A percentile compares a stretch with the other conserved stretches of the same genome.
These are phyloP conservation scores for Guaruba guarouba DNA, from an alignment of 2,113 vertebrate species.

Conservation along the genomic window DNA sequence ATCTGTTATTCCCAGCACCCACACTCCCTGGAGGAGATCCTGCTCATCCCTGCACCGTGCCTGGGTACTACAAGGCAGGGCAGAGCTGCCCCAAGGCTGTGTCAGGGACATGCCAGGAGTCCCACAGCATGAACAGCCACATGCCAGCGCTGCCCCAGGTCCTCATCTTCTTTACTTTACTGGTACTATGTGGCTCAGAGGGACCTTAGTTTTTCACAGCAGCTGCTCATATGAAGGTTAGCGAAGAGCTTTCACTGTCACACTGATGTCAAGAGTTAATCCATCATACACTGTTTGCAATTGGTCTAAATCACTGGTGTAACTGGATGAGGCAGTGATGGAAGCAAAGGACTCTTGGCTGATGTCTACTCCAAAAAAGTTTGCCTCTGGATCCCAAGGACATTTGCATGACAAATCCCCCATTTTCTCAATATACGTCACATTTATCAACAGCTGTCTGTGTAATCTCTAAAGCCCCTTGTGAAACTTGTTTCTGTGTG, in stretches of 20 bases:
- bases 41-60: neutral
- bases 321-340: neutral
- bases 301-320: neutral
- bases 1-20: neutral
- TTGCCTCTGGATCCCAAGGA: neutral
- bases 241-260: neutral
- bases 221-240: neutral
- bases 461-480: neutral
- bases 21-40: neutral
- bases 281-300: neutral
- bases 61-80: neutral
- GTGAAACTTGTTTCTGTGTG: neutral
- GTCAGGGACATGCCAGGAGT: neutral
- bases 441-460: neutral
- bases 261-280: neutral
- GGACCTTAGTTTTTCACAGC: neutral
- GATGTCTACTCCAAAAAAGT: neutral
- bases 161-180: neutral
- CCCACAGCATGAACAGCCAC: neutral
- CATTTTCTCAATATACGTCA: neutral
- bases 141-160: fast-evolving
- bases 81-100: neutral
- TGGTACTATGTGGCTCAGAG: neutral
- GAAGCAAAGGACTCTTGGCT: neutral
- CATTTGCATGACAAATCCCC: neutral